phyloP scores from a whole-genome alignment of 2,113 vertebrate genomes.

The Crotophaga sulcirostris region DNA sequence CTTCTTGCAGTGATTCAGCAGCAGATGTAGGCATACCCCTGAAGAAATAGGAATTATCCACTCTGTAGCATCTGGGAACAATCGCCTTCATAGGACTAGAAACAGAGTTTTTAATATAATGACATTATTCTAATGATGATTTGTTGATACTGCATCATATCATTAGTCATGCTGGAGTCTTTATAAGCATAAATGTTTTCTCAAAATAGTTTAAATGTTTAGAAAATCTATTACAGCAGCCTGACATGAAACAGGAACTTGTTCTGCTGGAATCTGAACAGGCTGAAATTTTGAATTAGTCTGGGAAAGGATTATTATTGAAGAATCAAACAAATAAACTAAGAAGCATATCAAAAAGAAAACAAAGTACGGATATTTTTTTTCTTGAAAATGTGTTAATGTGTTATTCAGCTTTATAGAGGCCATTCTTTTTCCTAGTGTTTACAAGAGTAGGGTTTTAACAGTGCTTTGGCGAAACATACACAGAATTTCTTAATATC shows the following conservation, averaged over 20 bases:
- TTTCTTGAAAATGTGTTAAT: neutral
- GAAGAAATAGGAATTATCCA: conserved; percentile 21
- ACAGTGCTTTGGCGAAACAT: rapidly evolving
- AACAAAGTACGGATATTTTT: neutral
- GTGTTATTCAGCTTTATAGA: neutral
- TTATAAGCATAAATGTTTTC: neutral
- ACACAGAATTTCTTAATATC: neutral
- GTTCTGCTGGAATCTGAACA: neutral
- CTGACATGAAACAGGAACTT: neutral
- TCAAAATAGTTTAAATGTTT: conserved; percentile 36
- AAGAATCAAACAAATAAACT: neutral
- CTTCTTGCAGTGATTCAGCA: conserved; percentile 10
- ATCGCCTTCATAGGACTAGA: conserved; percentile 5
- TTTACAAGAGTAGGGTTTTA: neutral
- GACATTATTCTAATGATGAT: conserved; percentile 27
- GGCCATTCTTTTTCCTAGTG: neutral
- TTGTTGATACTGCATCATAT: conserved; percentile 28
- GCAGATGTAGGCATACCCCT: neutral
- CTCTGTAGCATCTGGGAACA: conserved; percentile 5
- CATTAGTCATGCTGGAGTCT: conserved; percentile 23
- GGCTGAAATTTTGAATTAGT: neutral
- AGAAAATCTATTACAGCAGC: neutral
- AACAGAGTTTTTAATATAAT: conserved; percentile 23
- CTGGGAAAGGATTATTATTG: neutral
- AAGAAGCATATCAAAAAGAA: neutral